A percentile compares a stretch with the other conserved stretches of the same genome.
Evolutionary conservation across 92 coral and sea anemone genomes (phyloP).

Genomic region (Epizoanthus fatuus): DNA sequence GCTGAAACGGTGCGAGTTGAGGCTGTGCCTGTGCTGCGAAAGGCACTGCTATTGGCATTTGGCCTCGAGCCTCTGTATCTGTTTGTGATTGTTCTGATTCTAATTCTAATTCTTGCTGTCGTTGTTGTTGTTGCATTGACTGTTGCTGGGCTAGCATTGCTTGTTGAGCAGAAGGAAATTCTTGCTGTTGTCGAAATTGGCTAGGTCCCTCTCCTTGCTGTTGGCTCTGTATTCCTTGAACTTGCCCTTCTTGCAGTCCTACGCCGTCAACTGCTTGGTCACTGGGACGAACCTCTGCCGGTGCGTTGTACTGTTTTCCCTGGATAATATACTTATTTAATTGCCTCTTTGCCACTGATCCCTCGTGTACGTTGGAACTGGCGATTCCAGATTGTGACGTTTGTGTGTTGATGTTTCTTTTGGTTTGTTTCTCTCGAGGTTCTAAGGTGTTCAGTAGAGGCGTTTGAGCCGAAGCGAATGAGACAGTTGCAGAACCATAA

Average conservation of each 20-base stretch:
- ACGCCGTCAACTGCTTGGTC: neutral
- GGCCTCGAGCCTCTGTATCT: slow-evolving; percentile 24
- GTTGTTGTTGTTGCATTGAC: slow-evolving; percentile 38
- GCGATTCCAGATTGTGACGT: neutral
- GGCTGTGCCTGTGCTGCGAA: neutral
- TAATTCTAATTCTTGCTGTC: slow-evolving; percentile 20
- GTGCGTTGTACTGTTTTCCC: neutral
- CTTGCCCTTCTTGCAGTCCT: slow-evolving; percentile 3
- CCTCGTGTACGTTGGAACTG: neutral
- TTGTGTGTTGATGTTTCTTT: slow-evolving; percentile 1
- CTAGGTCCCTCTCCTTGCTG: slow-evolving; percentile 7
- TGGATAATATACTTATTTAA: slow-evolving; percentile 4
- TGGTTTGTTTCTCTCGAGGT: neutral
- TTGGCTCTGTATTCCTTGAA: neutral
- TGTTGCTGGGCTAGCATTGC: neutral
- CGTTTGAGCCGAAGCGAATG: neutral
- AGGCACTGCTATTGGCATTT: slow-evolving; percentile 21
- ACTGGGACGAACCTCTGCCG: neutral
- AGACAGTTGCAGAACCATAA: neutral
- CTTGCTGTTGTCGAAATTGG: slow-evolving; percentile 18
- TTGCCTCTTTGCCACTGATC: slow-evolving; percentile 13
- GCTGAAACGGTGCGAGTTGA: slow-evolving; percentile 33
- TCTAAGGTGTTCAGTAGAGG: neutral
- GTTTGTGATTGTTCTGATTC: slow-evolving; percentile 10
- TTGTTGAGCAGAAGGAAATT: slow-evolving; percentile 34